Conservation (phyloP, 2,888 invertebrate genomes). For the Synergus itoensis region DNA sequence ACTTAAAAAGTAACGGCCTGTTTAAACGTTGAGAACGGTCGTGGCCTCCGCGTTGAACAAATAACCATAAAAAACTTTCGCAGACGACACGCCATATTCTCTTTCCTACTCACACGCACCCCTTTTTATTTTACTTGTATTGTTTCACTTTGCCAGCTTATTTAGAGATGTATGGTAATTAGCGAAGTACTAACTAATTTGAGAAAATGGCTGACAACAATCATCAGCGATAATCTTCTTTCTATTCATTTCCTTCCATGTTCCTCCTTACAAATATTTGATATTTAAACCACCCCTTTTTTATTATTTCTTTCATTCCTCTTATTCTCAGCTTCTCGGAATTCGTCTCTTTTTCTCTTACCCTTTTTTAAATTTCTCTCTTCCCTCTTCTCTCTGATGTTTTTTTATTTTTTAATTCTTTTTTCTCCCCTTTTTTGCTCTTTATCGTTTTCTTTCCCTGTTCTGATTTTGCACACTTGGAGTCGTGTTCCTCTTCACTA, state of each 20-base stretch:
- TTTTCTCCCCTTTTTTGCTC: neutral
- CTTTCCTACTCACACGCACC: conserved; percentile 38
- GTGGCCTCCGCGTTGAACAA: conserved; percentile 40
- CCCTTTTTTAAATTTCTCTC: conserved; percentile 18
- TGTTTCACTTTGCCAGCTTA: neutral
- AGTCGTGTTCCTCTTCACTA: too few relatives aligned
- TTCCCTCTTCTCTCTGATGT: too few relatives aligned
- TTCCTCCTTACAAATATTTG: neutral
- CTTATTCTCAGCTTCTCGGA: neutral
- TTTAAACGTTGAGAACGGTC: conserved; percentile 33
- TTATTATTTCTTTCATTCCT: too few relatives aligned
- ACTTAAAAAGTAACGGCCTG: conserved; percentile 31
- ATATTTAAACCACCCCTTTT: neutral
- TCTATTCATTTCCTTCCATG: neutral
- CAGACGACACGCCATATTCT: conserved; percentile 44
- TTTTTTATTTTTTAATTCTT: too few relatives aligned
- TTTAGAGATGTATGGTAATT: neutral
- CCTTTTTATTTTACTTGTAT: conserved; percentile 7
- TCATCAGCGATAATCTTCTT: neutral
- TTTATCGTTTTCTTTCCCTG: conserved; percentile 21
- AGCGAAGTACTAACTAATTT: neutral
- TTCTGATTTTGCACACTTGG: too few relatives aligned
- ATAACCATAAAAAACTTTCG: conserved; percentile 44
- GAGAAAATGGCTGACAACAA: neutral
- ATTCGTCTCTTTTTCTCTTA: neutral